These are phyloP conservation scores for Gobio occitaniae DNA, from an alignment of 2,797 vertebrate species.

Conservation along the genomic window DNA sequence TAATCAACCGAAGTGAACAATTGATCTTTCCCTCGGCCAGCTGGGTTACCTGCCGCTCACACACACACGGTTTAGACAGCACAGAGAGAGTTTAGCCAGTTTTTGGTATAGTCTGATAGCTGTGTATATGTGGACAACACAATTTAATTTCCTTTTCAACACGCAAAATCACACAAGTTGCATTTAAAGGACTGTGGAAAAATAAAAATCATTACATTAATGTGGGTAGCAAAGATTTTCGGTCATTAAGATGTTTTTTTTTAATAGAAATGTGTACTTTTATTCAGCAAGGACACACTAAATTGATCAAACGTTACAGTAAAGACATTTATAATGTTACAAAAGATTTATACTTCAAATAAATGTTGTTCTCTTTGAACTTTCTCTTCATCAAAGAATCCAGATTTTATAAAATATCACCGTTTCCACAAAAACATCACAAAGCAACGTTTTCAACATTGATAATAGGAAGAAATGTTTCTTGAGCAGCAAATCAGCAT, in stretches of 20 bases:
- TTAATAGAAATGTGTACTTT: background rate
- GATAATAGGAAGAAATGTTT: too few species aligned
- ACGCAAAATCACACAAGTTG: background rate
- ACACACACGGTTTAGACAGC: background rate
- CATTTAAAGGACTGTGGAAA: background rate
- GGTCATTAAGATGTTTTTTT: background rate
- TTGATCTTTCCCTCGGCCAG: slow-evolving; percentile 44
- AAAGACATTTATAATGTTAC: background rate
- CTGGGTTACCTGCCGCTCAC: slow-evolving; percentile 31
- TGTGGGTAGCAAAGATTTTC: background rate
- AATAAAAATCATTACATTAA: background rate
- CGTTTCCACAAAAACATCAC: background rate
- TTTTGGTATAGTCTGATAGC: background rate
- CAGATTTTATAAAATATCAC: background rate
- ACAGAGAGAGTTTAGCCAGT: background rate
- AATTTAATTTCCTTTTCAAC: background rate
- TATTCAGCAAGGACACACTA: background rate
- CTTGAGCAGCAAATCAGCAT: background rate
- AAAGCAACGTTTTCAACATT: too few species aligned
- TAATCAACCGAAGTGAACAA: slow-evolving; percentile 51
- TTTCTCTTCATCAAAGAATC: background rate
- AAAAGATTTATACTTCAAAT: background rate
- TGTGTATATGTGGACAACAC: background rate
- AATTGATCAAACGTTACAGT: background rate
- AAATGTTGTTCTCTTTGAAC: background rate